These are phyloP conservation scores for Manduca sexta DNA, from an alignment of 1,140 invertebrate genomes.

Conservation along the genomic window DNA sequence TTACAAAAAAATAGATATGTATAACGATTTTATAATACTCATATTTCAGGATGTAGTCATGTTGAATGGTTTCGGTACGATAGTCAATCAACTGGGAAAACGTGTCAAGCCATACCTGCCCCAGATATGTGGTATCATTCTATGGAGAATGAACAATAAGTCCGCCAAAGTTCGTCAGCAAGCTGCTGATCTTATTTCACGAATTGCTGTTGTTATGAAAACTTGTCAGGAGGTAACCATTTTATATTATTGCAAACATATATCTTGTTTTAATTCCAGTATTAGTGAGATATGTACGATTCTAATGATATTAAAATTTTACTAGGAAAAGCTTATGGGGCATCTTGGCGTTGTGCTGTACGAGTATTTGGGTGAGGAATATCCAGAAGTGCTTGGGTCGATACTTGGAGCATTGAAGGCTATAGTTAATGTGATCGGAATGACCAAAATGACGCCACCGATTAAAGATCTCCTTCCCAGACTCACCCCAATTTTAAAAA, in stretches of 20 bases:
- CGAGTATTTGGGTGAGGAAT: conserved; percentile 99
- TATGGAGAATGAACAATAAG: conserved; percentile 99
- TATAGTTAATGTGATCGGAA: conserved; percentile 99
- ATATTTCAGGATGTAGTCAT: conserved; percentile 94
- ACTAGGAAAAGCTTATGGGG: conserved; percentile 98
- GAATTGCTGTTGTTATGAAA: conserved; percentile 99
- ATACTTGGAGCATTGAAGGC: conserved; percentile 98
- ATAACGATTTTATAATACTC: neutral
- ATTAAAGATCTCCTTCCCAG: conserved; percentile 98
- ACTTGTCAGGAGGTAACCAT: conserved; percentile 94
- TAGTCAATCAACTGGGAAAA: conserved; percentile 98
- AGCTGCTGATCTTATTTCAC: conserved; percentile 98
- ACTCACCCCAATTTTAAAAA: conserved; percentile 98
- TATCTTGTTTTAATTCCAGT: neutral
- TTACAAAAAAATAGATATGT: too few species aligned
- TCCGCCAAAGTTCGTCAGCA: conserved; percentile 99
- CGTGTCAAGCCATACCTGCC: conserved; percentile 98
- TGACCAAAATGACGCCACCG: conserved; percentile 99
- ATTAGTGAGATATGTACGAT: conserved; percentile 9
- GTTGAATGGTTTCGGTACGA: conserved; percentile 99
- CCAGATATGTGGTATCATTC: conserved; percentile 99
- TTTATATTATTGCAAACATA: neutral
- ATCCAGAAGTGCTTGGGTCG: conserved; percentile 98
- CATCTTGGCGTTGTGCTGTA: conserved; percentile 99
- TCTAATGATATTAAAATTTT: too few species aligned